Base-by-base conservation (phyloP, 2,888 invertebrate genomes). In the Aphodius sticticus region DNA sequence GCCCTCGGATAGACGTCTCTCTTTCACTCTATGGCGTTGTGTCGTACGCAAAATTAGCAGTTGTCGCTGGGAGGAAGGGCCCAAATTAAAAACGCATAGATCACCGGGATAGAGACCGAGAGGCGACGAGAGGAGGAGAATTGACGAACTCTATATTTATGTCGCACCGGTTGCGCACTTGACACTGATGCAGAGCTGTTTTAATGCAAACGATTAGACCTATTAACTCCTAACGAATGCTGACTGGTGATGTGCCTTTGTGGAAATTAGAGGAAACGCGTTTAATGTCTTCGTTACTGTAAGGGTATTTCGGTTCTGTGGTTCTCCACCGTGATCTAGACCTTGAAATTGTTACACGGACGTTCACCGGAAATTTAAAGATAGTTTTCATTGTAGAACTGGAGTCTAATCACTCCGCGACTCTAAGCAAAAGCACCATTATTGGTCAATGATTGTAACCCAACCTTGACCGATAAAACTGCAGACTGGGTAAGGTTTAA, bases 51-150 rank as follows among this genome's bases (percentile, higher is more conserved):
- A 53, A 53, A 53, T 53, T 53, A 53, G 53, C 53, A 53, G 53
- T 53, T 53, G 53, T 53, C 53, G 53, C 53, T 53, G 53, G 53
- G 53, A 53, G 53, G 53, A 53, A 53, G 78, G 16, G 16, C 77
- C 71, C 77, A 71, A n/a, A 53, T 53, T 71, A 71, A 15, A 71
- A 35, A 77, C 77, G 15, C 16, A 16, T 16, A 69, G 12, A 14
- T 53, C 16, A 38, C 16, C 5, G 37, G 76, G 38, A 15, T 16
- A 37, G 6, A 37, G 37, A 16, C 16, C n/a, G 69, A 53, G 69
- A 12, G 6, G 77, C 6, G 14, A 72, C n/a, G 16, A 16, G 16
- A 72, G 72, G 16, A 15, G 36, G 16, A 72, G 72, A 15, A 72
- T 36, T 72, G 35, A 53, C 53, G 53, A 5, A 12, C 7, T 2